Conservation (phyloP, 1,140 invertebrate genomes). For the Drosophila erecta region DNA sequence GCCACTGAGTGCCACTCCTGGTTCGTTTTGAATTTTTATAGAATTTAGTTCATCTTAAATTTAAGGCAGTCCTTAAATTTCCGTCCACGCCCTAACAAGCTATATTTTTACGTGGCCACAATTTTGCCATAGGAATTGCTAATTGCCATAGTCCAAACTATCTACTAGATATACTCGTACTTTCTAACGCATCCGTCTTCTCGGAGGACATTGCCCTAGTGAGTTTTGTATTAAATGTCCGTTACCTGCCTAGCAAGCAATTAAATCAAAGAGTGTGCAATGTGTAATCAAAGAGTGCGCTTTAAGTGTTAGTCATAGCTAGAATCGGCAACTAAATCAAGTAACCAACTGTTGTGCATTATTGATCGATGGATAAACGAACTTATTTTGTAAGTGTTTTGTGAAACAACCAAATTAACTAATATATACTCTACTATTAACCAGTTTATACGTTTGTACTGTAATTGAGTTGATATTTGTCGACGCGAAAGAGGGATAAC, state of each 20-base stretch:
- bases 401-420: conserved; percentile 75
- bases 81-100: conserved; percentile 62
- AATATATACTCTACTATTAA: conserved; percentile 58
- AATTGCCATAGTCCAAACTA: conserved; percentile 61
- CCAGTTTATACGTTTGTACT: conserved; percentile 77
- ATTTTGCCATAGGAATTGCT: conserved; percentile 47
- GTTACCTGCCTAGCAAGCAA: conserved; percentile 59
- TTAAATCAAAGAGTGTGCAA: conserved; percentile 56
- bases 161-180: conserved; percentile 19
- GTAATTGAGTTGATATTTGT: conserved; percentile 36
- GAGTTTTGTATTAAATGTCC: conserved; percentile 30
- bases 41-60: conserved; percentile 10
- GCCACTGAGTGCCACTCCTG: conserved; percentile 49
- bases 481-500: conserved; percentile 9
- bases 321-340: conserved; percentile 68
- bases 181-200: conserved; percentile 21
- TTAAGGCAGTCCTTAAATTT: conserved; percentile 54
- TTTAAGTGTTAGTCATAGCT: conserved; percentile 71
- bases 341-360: conserved; percentile 61
- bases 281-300: conserved; percentile 66
- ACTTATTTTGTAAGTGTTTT: conserved; percentile 73
- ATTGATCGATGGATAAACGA: conserved; percentile 19
- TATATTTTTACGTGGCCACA: conserved; percentile 23
- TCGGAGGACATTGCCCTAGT: conserved; percentile 43
- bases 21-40: conserved; percentile 6